These are phyloP conservation scores for Sebastes fasciatus DNA, from an alignment of 2,113 vertebrate genomes.

Conservation along the genomic window DNA sequence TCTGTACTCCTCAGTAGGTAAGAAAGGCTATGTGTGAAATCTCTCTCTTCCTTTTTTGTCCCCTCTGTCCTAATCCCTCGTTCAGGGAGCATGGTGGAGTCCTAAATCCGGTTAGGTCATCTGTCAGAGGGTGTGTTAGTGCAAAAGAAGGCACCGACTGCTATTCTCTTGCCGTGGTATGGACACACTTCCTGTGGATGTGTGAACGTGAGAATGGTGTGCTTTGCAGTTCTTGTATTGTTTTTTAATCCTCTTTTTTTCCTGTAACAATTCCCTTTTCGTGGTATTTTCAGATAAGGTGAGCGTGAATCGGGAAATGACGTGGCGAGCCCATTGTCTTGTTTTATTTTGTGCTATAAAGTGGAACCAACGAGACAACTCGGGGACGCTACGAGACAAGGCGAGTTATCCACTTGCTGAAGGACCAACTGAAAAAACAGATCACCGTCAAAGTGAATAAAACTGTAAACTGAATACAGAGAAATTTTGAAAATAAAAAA, in stretches of 20 bases:
- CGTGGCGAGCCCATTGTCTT: slow-evolving; percentile 68
- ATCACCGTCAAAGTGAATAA: slow-evolving; percentile 39
- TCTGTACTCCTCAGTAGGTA: slow-evolving; percentile 73
- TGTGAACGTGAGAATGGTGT: slow-evolving; percentile 59
- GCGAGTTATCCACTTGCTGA: slow-evolving; percentile 77
- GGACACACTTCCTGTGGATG: slow-evolving; percentile 50
- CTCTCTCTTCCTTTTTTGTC: slow-evolving; percentile 53
- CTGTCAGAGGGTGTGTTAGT: slow-evolving; percentile 78
- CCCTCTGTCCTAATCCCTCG: slow-evolving; percentile 44
- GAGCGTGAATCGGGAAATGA: slow-evolving; percentile 59
- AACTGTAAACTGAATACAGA: slow-evolving; percentile 64
- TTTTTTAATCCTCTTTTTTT: slow-evolving; percentile 40
- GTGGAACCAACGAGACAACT: slow-evolving; percentile 81
- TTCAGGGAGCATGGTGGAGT: slow-evolving; percentile 36
- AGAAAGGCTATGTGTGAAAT: slow-evolving; percentile 90
- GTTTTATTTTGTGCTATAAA: slow-evolving; percentile 80
- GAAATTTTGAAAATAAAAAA: slow-evolving; percentile 59
- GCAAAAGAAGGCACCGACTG: slow-evolving; percentile 90
- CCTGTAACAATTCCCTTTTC: slow-evolving; percentile 62
- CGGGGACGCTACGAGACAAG: slow-evolving; percentile 76
- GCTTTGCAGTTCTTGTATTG: slow-evolving; percentile 55
- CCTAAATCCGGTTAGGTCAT: slow-evolving; percentile 61
- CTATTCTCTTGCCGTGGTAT: slow-evolving; percentile 80
- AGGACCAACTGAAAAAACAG: slow-evolving; percentile 45
- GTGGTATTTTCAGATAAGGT: slow-evolving; percentile 73